Percentiles rank a stretch among this genome's conserved stretches.
Evolutionary conservation across 2,797 vertebrate species (phyloP).

Genomic region (Chrosomus eos): DNA sequence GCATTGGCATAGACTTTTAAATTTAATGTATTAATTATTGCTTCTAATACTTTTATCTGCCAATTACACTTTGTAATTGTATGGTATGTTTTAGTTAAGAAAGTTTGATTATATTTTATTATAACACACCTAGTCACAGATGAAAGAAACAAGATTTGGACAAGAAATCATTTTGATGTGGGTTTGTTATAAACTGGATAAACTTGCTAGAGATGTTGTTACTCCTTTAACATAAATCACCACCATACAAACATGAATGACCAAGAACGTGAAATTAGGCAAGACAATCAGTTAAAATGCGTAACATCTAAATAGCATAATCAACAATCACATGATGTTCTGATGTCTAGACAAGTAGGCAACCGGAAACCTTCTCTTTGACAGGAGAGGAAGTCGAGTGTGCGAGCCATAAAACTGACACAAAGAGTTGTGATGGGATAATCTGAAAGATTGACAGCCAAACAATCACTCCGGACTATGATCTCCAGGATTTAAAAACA

Average conservation of each 20-base stretch:
- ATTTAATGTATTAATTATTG: neutral
- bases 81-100: neutral
- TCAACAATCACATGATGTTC: neutral
- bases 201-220: conserved; percentile 9
- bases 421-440: neutral
- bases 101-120: neutral
- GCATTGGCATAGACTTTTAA: neutral
- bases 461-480: neutral
- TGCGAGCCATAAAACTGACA: neutral
- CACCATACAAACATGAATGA: neutral
- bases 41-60: neutral
- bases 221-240: neutral
- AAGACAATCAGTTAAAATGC: neutral
- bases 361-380: neutral
- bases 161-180: neutral
- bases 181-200: neutral
- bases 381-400: neutral
- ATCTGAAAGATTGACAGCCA: neutral
- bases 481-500: neutral
- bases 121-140: neutral
- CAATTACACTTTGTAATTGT: neutral
- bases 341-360: neutral
- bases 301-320: conserved; percentile 3
- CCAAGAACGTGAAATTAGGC: neutral
- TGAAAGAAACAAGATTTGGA: neutral